Evolutionary conservation across 2,797 vertebrate species (phyloP).

Genomic region (Tauraco hartlaubi): DNA sequence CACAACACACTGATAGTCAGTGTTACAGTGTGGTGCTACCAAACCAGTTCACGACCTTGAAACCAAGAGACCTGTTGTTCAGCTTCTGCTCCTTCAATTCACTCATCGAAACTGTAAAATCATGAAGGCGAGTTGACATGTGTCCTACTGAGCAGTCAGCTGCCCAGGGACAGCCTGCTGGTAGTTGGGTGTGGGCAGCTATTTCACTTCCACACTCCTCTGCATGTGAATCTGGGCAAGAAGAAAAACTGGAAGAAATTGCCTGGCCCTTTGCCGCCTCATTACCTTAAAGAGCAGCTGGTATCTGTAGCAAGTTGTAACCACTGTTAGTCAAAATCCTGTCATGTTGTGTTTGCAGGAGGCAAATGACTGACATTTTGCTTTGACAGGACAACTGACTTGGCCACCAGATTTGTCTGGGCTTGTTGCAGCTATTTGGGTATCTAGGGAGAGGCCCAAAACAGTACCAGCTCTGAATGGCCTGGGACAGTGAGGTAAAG

Average conservation of each 20-base stretch:
- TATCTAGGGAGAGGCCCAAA: neutral
- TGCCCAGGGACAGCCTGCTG: neutral
- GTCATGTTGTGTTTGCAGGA: neutral
- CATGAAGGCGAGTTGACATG: neutral
- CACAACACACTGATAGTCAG: neutral
- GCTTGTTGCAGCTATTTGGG: neutral
- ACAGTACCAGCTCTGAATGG: neutral
- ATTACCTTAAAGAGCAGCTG: neutral
- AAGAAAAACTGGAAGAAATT: neutral
- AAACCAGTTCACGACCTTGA: neutral
- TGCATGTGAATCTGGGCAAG: neutral
- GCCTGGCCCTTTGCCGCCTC: neutral
- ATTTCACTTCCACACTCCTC: neutral
- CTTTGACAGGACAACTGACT: neutral
- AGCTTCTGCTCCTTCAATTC: neutral
- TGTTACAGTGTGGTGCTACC: neutral
- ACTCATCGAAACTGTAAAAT: neutral
- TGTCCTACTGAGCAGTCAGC: neutral
- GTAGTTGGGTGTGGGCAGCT: neutral
- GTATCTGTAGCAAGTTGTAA: neutral
- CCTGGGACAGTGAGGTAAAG: neutral
- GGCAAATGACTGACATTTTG: neutral
- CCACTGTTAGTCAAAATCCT: neutral
- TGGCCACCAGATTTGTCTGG: neutral
- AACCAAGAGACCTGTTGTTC: neutral